phyloP scores from a whole-genome alignment of 2,113 vertebrate genomes.

The Triplophysa rosa region DNA sequence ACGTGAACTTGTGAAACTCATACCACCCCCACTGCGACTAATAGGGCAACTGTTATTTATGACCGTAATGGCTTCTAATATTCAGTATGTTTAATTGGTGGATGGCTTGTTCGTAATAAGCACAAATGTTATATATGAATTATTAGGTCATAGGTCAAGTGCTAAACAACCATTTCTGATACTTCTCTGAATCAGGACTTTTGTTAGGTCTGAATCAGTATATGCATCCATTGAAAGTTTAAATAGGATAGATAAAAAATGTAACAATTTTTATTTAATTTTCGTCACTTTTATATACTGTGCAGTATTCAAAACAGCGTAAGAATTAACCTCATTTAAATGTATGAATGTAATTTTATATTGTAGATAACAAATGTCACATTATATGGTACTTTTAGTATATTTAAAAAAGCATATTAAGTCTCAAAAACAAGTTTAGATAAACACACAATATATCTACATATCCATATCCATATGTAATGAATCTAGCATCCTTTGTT shows the following conservation, averaged over 20 bases:
- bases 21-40: background rate
- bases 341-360: too few relatives aligned
- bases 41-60: conserved; percentile 38
- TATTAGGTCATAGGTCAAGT: conserved; percentile 8
- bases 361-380: too few relatives aligned
- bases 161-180: background rate
- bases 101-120: conserved; percentile 1
- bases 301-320: too few relatives aligned
- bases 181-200: background rate
- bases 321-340: too few relatives aligned
- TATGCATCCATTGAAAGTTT: background rate
- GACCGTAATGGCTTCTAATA: background rate
- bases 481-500: background rate
- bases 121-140: conserved; percentile 2
- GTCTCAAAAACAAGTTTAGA: too few relatives aligned
- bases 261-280: too few relatives aligned
- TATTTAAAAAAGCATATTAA: too few relatives aligned
- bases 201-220: conserved; percentile 10
- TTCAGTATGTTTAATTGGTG: conserved; percentile 23
- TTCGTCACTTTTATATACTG: too few relatives aligned
- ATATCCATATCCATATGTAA: too few relatives aligned
- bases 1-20: conserved; percentile 46
- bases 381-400: too few relatives aligned
- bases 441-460: too few relatives aligned
- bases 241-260: too few relatives aligned